Evolutionary conservation across 2,888 invertebrate genomes (phyloP), one percentile per base, ranked within the genome.

Genomic region (Isotomurus palustris): DNA sequence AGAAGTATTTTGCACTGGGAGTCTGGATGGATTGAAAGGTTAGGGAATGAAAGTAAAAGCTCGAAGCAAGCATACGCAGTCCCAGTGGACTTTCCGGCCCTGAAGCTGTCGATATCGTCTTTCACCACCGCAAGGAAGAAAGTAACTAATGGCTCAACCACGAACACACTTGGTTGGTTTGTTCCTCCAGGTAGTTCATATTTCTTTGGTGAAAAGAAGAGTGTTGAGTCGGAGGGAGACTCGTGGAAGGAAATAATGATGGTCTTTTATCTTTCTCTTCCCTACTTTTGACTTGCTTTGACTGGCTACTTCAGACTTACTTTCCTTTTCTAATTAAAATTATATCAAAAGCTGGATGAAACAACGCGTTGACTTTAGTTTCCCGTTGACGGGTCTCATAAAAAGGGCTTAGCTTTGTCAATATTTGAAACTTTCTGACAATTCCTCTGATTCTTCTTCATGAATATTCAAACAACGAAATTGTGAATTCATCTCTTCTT

Each of bases 221-320:
- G 43, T 22, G 22, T 35, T 28, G 5, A 35, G 27, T 52, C 17
- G 49, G 60, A 52, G 52, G 51, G 48, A n/a, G n/a, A n/a, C n/a
- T n/a, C n/a, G 47, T 56, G 60, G 51, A 60, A 60, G 44, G 49
- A 60, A 60, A 60, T 60, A 60, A 60, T 60, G 60, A 60, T 52
- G 48, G 35, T 27, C 44, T 36, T 45, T 48, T 17, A 25, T 48
- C 29, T 55, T 28, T 28, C 14, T 38, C n/a, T n/a, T n/a, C n/a
- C n/a, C n/a, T n/a, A n/a, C n/a, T n/a, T n/a, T n/a, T n/a, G n/a
- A n/a, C n/a, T n/a, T n/a, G 17, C 43, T 24, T 43, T 43, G 19
- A 24, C 43, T 43, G 14, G 19, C 43, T 17, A 22, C 21, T 12
- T 14, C 5, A 43, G 6, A 22, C 5, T 22, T 22, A 43, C 22